Evolutionary conservation across 2,113 vertebrate species (phyloP), one percentile per base, ranked within the genome.

Genomic region (Dicentrarchus labrax): DNA sequence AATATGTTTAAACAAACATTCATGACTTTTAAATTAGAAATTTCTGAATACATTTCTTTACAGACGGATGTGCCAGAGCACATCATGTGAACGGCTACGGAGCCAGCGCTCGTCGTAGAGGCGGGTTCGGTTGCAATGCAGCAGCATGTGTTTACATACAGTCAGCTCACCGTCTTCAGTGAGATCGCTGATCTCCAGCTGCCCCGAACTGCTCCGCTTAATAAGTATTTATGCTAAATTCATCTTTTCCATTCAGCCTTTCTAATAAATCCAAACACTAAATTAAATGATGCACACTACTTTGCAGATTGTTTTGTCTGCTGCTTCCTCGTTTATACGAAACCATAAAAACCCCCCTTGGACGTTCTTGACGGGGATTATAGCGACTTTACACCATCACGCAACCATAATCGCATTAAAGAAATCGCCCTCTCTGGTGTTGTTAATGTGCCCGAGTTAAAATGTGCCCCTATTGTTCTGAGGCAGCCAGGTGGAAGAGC

Each of bases 401-500:
- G 62, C 72, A 0, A 21, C 82, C 19, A 71, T 89, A 81, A 89
- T 87, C 79, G 13, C 77, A 84, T 89, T 78, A 91, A 69, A 30
- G 4, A 57, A 67, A 66, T 69, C 15, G 51, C 86, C 77, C 85
- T 87, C 71, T 66, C 21, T 43, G 82, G 61, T 75, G 76, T 78
- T 88, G 72, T 77, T 85, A 65, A 78, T 57, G 76, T 61, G 81
- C 54, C 12, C 5, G 48, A 72, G 56, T 68, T 83, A 69, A 75
- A 83, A 83, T 56, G 47, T 73, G 73, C 30, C 56, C 86, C 88
- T 72, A 75, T 87, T 90, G 88, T 92, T 90, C 80, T 41, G 68
- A 72, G 39, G 85, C 80, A 84, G 67, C 68, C 84, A 84, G 88
- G 86, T 88, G 88, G 88, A 90, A 88, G 73, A 78, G 61, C 56